Base-by-base conservation (phyloP, 2,797 vertebrate species). In the Poeciliopsis presidionis region DNA sequence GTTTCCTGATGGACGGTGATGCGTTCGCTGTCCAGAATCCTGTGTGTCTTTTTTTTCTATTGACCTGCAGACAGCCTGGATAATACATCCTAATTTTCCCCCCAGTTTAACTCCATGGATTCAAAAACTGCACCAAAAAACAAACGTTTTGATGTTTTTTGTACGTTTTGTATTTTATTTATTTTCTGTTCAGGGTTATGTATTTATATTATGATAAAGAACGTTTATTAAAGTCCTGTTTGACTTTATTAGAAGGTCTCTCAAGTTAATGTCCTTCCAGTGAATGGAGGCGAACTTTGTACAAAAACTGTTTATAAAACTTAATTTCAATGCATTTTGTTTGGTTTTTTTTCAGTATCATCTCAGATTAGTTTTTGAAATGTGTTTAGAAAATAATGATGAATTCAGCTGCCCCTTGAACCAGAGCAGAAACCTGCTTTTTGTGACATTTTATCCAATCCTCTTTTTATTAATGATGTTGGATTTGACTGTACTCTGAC, bases 131-230 rank as follows among this genome's bases (percentile, higher is more conserved):
- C 76, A 51, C 59, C 71, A 78, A 51, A 51, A 51, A 79, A 11
- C 61, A 84, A 83, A 79, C 25, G 53, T 86, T 88, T 87, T 88
- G 82, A 36, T 61, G 36, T 59, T 86, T 88, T 91, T 89, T 90
- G 87, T 89, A 93, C 84, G 87, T 93, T 93, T 94, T 93, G 85
- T 93, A 93, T 89, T 86, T 91, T 55, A 87, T 94, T 92, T 81
- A 45, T 80, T 87, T 93, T 91, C 61, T 91, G 88, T 94, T 91
- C 45, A 74, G 75, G 85, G 90, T 93, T 77, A 25, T 55, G 90
- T 94, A 92, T 93, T 93, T 94, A 91, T 94, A 92, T 90, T 83
- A 84, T 75, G 51, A 87, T 84, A 41, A 92, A 81, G 55, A 83
- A 81, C 18, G 87, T 93, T 94, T 91, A 94, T 87, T 93, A 94